Conservation (phyloP, 2,113 vertebrate genomes). For the Corythaixoides concolor region DNA sequence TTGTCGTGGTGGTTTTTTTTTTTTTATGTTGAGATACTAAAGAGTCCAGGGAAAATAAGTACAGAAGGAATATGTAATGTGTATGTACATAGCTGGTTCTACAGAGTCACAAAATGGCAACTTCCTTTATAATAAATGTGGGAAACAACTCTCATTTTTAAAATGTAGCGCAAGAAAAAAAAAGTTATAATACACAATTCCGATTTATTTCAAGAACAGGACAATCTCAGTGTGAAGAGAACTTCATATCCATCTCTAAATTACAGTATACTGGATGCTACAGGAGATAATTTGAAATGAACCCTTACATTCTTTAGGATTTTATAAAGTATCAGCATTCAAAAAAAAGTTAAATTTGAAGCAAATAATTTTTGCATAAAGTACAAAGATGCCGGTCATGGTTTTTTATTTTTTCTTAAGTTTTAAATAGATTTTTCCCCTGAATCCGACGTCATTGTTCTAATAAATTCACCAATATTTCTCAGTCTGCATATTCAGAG, state of each 20-base stretch:
- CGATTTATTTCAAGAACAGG: background rate
- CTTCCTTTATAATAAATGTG: background rate
- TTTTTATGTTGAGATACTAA: background rate
- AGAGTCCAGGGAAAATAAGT: background rate
- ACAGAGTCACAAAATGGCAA: too few relatives aligned
- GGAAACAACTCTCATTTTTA: background rate
- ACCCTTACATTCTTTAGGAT: background rate
- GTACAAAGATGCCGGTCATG: background rate
- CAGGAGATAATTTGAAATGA: background rate
- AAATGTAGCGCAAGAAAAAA: background rate
- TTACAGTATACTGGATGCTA: background rate
- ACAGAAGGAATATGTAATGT: background rate
- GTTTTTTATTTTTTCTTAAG: background rate
- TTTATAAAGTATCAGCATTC: background rate
- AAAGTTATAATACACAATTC: background rate
- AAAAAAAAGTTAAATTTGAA: background rate
- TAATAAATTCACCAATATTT: slow-evolving; percentile 26
- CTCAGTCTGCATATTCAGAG: background rate
- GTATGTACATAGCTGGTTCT: background rate
- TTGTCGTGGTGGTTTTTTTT: too few relatives aligned
- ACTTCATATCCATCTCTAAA: background rate
- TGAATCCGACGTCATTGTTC: background rate
- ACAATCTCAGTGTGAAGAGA: background rate
- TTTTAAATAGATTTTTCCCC: background rate
- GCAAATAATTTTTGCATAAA: background rate